Percentiles rank a stretch among this genome's conserved stretches.
Evolutionary conservation across 2,888 invertebrate genomes (phyloP).

Genomic region (Hypomecis punctinalis): DNA sequence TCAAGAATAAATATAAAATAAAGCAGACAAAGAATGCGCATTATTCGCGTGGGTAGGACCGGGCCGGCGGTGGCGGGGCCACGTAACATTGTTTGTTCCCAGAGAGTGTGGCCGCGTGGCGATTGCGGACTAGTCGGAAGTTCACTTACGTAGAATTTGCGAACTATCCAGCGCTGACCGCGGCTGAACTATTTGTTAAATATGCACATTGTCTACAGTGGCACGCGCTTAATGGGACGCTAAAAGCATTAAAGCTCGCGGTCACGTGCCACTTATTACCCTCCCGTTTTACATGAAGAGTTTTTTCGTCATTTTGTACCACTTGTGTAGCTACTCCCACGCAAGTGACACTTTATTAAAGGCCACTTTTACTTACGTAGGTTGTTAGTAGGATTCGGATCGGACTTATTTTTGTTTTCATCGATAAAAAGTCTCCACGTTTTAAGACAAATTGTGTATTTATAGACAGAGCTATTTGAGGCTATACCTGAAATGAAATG

Average conservation of each 20-base stretch:
- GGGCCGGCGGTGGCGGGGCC: conserved; percentile 26
- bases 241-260: conserved; percentile 45
- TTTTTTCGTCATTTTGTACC: conserved; percentile 13
- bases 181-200: conserved; percentile 61
- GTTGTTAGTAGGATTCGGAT: neutral
- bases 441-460: too few species aligned
- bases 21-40: conserved; percentile 53
- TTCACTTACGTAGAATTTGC: conserved; percentile 61
- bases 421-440: conserved; percentile 1
- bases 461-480: too few species aligned
- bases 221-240: conserved; percentile 49
- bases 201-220: conserved; percentile 54
- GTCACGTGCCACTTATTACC: conserved; percentile 40
- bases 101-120: conserved; percentile 45
- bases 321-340: conserved; percentile 8
- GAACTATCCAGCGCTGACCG: conserved; percentile 60
- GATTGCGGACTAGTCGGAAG: conserved; percentile 52
- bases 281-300: conserved; percentile 22
- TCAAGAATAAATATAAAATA: conserved; percentile 47
- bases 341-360: conserved; percentile 15
- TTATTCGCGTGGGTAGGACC: conserved; percentile 48
- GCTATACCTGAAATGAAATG: too few species aligned
- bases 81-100: conserved; percentile 54
- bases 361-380: neutral
- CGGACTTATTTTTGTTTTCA: neutral